Evolutionary conservation across 2,888 invertebrate species (phyloP).

Genomic region (Papilio demoleus): DNA sequence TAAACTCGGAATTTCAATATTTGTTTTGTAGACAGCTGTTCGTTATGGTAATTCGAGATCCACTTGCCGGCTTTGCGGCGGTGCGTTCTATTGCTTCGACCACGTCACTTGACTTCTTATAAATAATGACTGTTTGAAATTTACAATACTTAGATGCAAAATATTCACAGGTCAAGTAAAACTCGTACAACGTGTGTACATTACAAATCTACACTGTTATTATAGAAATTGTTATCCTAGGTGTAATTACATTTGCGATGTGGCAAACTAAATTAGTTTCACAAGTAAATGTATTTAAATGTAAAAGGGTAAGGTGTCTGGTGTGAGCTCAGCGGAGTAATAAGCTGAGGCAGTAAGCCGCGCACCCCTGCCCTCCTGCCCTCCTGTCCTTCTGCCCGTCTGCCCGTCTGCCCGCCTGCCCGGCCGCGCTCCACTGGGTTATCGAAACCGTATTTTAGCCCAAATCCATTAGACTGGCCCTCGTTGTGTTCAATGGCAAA

Average conservation of each 20-base stretch:
- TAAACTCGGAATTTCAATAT: conserved; percentile 72
- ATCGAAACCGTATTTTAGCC: conserved; percentile 36
- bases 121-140: not conserved
- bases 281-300: conserved; percentile 26
- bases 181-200: too few species aligned
- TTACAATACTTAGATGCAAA: not conserved
- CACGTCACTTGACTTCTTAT: not conserved
- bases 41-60: conserved; percentile 53
- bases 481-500: conserved; percentile 30
- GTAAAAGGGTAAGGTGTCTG: conserved; percentile 10
- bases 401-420: not conserved
- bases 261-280: not conserved
- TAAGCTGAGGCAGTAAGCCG: conserved; percentile 33
- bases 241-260: not conserved
- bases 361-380: not conserved
- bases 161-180: too few species aligned
- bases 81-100: conserved; percentile 5
- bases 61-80: conserved; percentile 41
- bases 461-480: conserved; percentile 33
- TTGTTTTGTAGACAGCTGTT: conserved; percentile 70
- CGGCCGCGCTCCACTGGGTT: conserved; percentile 18
- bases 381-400: not conserved
- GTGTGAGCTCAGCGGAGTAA: conserved; percentile 25
- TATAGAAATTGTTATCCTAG: not conserved
- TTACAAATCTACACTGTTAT: not conserved